phyloP scores from a whole-genome alignment of 2,113 vertebrate genomes.

The Thalassoma bifasciatum region DNA sequence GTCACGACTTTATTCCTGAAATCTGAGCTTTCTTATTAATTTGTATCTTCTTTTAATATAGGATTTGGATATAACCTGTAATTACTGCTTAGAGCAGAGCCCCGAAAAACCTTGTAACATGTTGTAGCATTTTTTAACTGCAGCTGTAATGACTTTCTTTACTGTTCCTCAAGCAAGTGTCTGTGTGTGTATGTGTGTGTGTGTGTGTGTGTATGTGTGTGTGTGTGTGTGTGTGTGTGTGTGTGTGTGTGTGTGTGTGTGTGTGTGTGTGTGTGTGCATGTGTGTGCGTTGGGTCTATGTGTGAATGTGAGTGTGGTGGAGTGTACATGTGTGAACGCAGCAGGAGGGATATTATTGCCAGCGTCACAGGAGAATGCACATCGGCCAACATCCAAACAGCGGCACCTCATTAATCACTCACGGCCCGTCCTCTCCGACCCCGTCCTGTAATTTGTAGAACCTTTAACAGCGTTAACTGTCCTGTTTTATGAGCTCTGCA shows the following conservation, averaged over 20 bases:
- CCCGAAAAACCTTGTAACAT: neutral
- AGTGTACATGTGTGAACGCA: constrained; percentile 11
- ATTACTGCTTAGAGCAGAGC: too few species aligned
- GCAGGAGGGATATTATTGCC: constrained; percentile 20
- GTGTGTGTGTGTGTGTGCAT: too few species aligned
- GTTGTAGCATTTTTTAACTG: neutral
- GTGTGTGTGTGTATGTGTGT: too few species aligned
- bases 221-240: too few species aligned
- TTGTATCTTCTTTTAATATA: neutral
- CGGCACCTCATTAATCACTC: constrained; percentile 54
- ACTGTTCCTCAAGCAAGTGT: neutral
- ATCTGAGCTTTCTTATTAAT: neutral
- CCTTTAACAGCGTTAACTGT: constrained; percentile 66
- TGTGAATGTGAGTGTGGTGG: too few species aligned
- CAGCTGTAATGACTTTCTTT: neutral
- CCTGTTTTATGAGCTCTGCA: constrained; percentile 70
- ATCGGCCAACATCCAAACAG: constrained; percentile 51
- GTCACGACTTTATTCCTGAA: too few species aligned
- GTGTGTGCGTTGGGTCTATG: too few species aligned
- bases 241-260: too few species aligned
- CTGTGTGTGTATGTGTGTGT: neutral
- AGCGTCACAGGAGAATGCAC: constrained; percentile 33
- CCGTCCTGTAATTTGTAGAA: constrained; percentile 65
- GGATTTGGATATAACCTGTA: too few species aligned
- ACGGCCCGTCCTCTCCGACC: constrained; percentile 41